A percentile compares a stretch with the other conserved stretches of the same genome.
phyloP scores from a whole-genome alignment of 64 coral and sea anemone species.

The Dendrophyllia cribrosa region DNA sequence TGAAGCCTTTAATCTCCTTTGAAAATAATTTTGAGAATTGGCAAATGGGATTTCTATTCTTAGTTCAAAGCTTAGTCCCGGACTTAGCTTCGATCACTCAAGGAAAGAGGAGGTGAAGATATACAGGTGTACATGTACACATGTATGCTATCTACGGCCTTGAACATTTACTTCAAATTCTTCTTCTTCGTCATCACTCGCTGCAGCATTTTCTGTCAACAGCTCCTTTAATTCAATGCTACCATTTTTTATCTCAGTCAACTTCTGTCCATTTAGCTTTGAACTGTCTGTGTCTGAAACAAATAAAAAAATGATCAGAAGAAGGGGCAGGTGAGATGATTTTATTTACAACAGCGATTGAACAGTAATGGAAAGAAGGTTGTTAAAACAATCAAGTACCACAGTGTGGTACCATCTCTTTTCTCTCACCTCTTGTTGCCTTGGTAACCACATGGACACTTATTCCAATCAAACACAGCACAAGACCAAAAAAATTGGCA shows the following conservation, averaged over 20 bases:
- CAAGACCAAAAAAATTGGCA: constrained; percentile 89
- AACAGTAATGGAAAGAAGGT: no score
- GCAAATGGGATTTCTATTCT: no score
- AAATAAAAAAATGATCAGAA: neutral
- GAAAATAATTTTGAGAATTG: no score
- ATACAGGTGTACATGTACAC: no score
- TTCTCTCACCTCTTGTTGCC: constrained; percentile 72
- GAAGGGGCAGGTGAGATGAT: neutral
- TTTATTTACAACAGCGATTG: neutral
- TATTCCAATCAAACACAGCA: constrained; percentile 90
- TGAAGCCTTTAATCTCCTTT: no score
- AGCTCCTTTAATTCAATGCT: constrained; percentile 14
- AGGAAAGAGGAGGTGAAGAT: no score
- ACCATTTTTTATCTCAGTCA: constrained; percentile 3
- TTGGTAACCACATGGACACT: constrained; percentile 88
- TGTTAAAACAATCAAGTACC: no score
- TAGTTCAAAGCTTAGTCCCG: no score
- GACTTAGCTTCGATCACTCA: no score
- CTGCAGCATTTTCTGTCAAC: neutral
- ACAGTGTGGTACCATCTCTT: neutral
- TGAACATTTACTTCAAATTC: constrained; percentile 35
- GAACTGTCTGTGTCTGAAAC: constrained; percentile 28
- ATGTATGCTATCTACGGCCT: neutral
- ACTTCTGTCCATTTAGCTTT: neutral
- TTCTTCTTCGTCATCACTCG: constrained; percentile 21